Base-by-base conservation (phyloP, 2,797 vertebrate species). In the Phoeniculus purpureus region DNA sequence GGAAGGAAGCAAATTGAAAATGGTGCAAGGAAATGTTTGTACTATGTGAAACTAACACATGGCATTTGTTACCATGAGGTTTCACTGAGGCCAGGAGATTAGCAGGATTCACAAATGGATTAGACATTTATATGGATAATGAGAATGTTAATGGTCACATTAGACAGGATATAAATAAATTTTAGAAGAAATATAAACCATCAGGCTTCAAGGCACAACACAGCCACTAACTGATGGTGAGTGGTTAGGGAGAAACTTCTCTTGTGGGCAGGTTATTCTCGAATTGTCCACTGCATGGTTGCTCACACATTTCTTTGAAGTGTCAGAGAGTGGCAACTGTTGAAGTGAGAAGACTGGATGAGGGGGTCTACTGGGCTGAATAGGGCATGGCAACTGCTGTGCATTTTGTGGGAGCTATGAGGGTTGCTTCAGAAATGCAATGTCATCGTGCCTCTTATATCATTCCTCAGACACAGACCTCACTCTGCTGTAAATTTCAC, bases 121-220 rank as follows among this genome's bases (percentile, higher is more conserved):
- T 89, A 97, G 94, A 92, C 91, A 71, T 94, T 94, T 95, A 93
- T 93, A 75, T 83, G 70, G 92, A 77, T 54, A 88, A 94, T 74
- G 81, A 90, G 94, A 95, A 92, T 92, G 91, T 90, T 80, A 84
- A 61, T 81, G 87, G 82, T 75, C 94, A 91, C 82, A 65, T 94
- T 92, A 96, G 85, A 93, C 47, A 75, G 86, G 93, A 81, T 94
- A 93, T 92, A 95, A 96, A 96, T 93, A 94, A 6, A 67, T 94
- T 93, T 85, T 72, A 73, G 92, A 80, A 93, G 77, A 94, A 88
- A 94, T 94, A 89, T 92, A 93, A 95, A 92, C 83, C 40, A 1
- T 86, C 66, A 86, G 81, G 84, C 90, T 96, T 95, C 87, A 92
- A 92, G 90, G 86, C 87, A 88, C 83, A 89, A 51, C 77, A 76